Percentiles rank a stretch among this genome's conserved stretches.
These are phyloP conservation scores for Plestiodon gilberti DNA, from an alignment of 2,113 vertebrate species.

Conservation along the genomic window DNA sequence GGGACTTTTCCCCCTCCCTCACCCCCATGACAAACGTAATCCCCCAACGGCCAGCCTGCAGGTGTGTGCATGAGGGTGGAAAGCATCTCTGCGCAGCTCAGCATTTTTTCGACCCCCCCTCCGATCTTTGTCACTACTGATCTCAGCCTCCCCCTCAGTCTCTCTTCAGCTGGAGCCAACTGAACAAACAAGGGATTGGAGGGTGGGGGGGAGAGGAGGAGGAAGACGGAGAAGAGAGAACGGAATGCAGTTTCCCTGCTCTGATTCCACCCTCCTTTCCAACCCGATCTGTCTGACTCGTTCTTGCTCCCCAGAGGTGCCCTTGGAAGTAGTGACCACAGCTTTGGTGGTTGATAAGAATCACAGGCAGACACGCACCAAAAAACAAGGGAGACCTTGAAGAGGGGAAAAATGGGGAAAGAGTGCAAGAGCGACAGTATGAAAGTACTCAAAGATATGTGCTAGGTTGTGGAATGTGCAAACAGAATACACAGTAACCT, in stretches of 20 bases:
- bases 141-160: background rate
- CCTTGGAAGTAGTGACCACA: rapidly evolving
- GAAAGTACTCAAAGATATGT: background rate
- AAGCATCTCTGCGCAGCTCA: background rate
- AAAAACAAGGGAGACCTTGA: too few relatives aligned
- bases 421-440: background rate
- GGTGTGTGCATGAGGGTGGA: background rate
- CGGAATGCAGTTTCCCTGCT: background rate
- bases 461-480: too few relatives aligned
- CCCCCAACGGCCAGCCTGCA: background rate
- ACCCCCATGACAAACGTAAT: background rate
- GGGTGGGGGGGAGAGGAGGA: background rate
- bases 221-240: too few relatives aligned
- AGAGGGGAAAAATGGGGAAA: background rate
- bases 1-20: background rate
- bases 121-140: too few relatives aligned
- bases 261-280: background rate
- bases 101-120: background rate
- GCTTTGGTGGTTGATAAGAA: too few relatives aligned
- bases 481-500: too few relatives aligned
- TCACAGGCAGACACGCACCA: background rate
- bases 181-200: slow-evolving; percentile 17
- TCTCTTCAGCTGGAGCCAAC: slow-evolving; percentile 16
- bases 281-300: background rate
- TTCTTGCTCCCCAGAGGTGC: background rate